Evolutionary conservation across 2,113 vertebrate genomes (phyloP).

Genomic region (Oxyura jamaicensis): DNA sequence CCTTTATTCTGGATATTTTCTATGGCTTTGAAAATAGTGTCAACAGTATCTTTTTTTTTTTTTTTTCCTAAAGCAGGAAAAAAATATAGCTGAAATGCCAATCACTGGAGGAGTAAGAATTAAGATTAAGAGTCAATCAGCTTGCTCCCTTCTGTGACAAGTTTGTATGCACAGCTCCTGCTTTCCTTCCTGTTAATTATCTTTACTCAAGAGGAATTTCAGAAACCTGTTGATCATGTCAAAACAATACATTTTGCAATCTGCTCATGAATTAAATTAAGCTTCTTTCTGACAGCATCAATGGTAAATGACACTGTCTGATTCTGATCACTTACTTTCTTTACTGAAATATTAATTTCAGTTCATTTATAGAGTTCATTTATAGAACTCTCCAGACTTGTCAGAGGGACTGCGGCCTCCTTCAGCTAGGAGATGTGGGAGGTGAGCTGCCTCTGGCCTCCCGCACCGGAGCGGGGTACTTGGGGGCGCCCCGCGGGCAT

Average conservation of each 20-base stretch:
- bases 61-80: neutral
- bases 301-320: neutral
- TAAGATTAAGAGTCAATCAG: neutral
- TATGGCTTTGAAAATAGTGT: neutral
- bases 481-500: too few species aligned
- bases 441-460: too few species aligned
- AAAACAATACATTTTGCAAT: constrained; percentile 60
- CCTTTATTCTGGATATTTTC: neutral
- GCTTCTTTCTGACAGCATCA: neutral
- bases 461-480: too few species aligned
- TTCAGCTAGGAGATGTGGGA: too few species aligned
- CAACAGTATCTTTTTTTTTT: neutral
- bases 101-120: neutral
- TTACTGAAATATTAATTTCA: accelerated
- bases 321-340: neutral
- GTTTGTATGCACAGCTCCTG: neutral
- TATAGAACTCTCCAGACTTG: neutral
- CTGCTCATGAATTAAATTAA: neutral
- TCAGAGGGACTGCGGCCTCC: neutral
- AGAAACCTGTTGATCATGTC: constrained; percentile 35
- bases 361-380: too few species aligned
- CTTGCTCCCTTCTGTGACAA: neutral
- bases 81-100: neutral
- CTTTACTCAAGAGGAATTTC: constrained; percentile 31
- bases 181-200: constrained; percentile 28